phyloP scores from a whole-genome alignment of 2,888 invertebrate species.

The Byasa hedistus region DNA sequence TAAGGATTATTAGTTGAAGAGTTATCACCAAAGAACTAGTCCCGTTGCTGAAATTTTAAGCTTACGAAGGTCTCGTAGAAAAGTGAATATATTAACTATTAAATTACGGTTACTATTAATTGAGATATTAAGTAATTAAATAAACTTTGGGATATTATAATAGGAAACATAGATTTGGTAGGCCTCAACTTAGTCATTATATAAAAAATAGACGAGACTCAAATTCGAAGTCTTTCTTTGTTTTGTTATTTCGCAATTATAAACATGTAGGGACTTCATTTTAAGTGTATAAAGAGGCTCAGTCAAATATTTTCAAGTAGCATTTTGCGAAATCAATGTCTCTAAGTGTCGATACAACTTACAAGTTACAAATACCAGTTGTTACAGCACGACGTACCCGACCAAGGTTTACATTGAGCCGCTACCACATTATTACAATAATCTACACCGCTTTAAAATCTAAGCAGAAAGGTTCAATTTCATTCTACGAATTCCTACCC shows the following conservation, averaged over 20 bases:
- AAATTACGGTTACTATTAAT: no score
- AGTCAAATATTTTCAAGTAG: background rate
- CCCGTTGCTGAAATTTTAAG: no score
- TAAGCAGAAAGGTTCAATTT: constrained; percentile 13
- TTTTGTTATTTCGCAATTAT: background rate
- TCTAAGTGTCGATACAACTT: background rate
- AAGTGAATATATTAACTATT: no score
- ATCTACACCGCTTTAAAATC: background rate
- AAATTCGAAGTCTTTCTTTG: no score
- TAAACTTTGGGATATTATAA: no score
- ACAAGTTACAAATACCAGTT: background rate
- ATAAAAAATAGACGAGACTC: no score
- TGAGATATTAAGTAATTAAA: no score
- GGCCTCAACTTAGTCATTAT: no score
- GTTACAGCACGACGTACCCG: background rate
- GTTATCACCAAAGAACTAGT: background rate
- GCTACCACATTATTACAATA: constrained; percentile 3
- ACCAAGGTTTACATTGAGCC: background rate
- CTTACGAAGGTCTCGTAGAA: background rate
- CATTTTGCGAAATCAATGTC: background rate
- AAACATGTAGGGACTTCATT: background rate
- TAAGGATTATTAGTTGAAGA: background rate
- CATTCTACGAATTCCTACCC: constrained; percentile 9
- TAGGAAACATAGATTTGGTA: no score
- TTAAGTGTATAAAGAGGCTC: background rate